Conservation (phyloP, 2,113 vertebrate genomes). For the Paradisaea rubra region DNA sequence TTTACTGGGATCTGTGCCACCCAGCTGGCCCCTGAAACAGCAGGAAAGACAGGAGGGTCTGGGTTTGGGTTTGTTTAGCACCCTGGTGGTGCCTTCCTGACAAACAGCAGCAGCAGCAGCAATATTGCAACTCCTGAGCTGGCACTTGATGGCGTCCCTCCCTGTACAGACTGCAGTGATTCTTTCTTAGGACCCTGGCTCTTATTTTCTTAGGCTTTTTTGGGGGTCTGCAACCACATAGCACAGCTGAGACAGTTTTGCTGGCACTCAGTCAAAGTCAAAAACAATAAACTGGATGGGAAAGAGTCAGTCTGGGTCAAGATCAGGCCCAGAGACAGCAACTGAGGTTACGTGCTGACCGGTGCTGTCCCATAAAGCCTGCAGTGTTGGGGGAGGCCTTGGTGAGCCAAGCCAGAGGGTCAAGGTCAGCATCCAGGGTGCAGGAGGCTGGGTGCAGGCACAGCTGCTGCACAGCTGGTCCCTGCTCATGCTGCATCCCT, state of each 20-base stretch:
- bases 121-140: neutral
- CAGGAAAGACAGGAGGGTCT: neutral
- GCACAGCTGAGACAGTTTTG: neutral
- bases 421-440: neutral
- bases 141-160: rapidly evolving
- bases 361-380: neutral
- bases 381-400: neutral
- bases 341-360: rapidly evolving
- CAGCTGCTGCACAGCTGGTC: neutral
- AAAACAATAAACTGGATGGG: neutral
- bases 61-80: neutral
- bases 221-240: rapidly evolving
- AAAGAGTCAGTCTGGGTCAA: neutral
- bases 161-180: neutral
- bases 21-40: neutral
- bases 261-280: neutral
- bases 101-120: neutral
- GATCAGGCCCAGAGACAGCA: neutral
- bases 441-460: neutral
- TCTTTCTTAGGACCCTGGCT: neutral
- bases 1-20: neutral
- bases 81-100: rapidly evolving
- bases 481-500: neutral
- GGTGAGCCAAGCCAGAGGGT: neutral
- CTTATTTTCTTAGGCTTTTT: neutral